Conservation (phyloP, 2,797 vertebrate species). For the Brotula barbata region DNA sequence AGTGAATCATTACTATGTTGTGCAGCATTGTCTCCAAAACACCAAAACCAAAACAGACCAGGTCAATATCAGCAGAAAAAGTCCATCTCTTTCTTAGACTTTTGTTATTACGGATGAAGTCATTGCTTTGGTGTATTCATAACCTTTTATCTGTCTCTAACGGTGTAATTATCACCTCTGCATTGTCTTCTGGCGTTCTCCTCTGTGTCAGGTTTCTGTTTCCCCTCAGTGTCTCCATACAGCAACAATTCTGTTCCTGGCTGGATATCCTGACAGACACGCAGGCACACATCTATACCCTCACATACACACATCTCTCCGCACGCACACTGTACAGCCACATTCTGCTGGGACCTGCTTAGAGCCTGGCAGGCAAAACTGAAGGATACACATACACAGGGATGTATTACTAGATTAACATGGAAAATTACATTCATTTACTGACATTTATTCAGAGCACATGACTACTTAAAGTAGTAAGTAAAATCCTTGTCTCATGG, state of each 20-base stretch:
- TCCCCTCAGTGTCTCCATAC: slow-evolving; percentile 2
- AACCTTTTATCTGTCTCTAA: no score
- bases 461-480: no score
- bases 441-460: no score
- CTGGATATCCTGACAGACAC: slow-evolving; percentile 52
- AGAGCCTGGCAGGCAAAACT: slow-evolving; percentile 66
- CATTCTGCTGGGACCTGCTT: slow-evolving; percentile 52
- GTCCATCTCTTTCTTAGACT: no score
- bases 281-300: slow-evolving; percentile 45
- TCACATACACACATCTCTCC: slow-evolving; percentile 40
- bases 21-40: no score
- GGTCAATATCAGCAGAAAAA: no score
- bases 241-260: slow-evolving; percentile 69
- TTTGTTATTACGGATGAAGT: no score
- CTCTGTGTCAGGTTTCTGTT: not conserved
- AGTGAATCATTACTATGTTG: not conserved
- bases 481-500: no score
- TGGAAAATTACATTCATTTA: not conserved
- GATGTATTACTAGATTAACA: not conserved
- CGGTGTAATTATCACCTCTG: no score
- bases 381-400: slow-evolving; percentile 1
- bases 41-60: no score
- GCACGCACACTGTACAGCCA: slow-evolving; percentile 41
- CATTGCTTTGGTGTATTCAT: no score
- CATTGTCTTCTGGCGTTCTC: not conserved